phyloP scores from a whole-genome alignment of 2,113 vertebrate species.

The Gallinago paraguaiae region DNA sequence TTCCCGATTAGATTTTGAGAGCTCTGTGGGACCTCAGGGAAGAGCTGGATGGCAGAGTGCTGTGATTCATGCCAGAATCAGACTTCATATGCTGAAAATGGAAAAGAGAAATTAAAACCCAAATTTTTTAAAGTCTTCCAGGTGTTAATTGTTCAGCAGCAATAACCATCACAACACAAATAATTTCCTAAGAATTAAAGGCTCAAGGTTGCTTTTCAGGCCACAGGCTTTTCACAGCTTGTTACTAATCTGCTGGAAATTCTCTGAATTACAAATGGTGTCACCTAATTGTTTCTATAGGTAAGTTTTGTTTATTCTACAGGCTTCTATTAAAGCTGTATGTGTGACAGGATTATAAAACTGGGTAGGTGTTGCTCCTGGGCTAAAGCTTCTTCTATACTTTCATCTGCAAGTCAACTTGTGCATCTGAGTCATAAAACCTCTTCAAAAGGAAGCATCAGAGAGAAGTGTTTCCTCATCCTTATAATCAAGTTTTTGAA shows the following conservation, averaged over 20 bases:
- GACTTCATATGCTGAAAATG: not conserved
- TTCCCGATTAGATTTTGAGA: not conserved
- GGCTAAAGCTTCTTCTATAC: conserved; percentile 20
- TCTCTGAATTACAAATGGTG: not conserved
- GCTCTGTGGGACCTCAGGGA: not conserved
- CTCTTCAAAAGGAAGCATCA: conserved; percentile 6
- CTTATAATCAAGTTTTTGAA: not conserved
- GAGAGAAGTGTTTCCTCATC: conserved; percentile 8
- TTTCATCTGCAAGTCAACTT: conserved; percentile 41
- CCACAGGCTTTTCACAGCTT: conserved; percentile 8
- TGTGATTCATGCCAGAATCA: not conserved
- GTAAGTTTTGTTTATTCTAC: conserved; percentile 38
- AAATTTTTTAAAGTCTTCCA: not conserved
- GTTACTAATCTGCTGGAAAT: conserved; percentile 31
- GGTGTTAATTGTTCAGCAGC: conserved; percentile 23
- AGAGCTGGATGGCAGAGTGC: not conserved
- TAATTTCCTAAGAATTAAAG: conserved; percentile 24
- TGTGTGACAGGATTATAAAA: conserved; percentile 5
- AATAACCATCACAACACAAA: conserved; percentile 27
- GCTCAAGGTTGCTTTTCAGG: conserved; percentile 28
- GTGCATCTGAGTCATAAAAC: conserved; percentile 37
- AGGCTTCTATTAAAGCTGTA: not conserved
- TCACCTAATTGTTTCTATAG: conserved; percentile 31
- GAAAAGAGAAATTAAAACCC: conserved; percentile 20
- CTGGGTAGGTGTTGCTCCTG: conserved; percentile 25